phyloP scores from a whole-genome alignment of 2,113 vertebrate genomes.

The Corvus hawaiiensis region DNA sequence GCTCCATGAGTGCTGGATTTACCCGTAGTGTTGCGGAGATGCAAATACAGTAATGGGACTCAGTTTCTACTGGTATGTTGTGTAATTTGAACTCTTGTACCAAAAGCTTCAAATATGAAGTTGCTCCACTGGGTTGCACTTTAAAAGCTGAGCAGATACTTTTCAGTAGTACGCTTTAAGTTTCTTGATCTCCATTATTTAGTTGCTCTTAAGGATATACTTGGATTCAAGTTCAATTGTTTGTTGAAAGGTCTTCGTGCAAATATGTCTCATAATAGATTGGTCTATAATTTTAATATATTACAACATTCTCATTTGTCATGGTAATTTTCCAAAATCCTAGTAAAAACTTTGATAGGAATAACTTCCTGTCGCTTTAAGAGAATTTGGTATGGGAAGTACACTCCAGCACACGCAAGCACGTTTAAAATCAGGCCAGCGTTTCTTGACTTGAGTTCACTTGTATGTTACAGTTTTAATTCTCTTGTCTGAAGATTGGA shows the following conservation, averaged over 20 bases:
- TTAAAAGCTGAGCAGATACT: not conserved
- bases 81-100: not conserved
- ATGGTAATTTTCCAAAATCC: not conserved
- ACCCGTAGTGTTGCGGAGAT: not conserved
- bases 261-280: not conserved
- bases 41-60: not conserved
- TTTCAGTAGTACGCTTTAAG: not conserved
- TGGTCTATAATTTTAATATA: not conserved
- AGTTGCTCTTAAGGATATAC: not conserved
- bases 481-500: not conserved
- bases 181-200: not conserved
- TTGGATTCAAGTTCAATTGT: not conserved
- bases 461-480: not conserved
- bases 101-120: not conserved
- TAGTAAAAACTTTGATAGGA: not conserved
- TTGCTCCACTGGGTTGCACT: not conserved
- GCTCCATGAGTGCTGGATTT: accelerated
- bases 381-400: not conserved
- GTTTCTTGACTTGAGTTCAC: not conserved
- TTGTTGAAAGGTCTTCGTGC: not conserved
- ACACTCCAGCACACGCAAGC: not conserved
- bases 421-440: accelerated
- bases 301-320: not conserved
- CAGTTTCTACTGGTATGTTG: not conserved
- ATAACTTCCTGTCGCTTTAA: not conserved